Evolutionary conservation across 2,797 vertebrate species (phyloP), one percentile per base, ranked within the genome.

Genomic region (Labroides dimidiatus): DNA sequence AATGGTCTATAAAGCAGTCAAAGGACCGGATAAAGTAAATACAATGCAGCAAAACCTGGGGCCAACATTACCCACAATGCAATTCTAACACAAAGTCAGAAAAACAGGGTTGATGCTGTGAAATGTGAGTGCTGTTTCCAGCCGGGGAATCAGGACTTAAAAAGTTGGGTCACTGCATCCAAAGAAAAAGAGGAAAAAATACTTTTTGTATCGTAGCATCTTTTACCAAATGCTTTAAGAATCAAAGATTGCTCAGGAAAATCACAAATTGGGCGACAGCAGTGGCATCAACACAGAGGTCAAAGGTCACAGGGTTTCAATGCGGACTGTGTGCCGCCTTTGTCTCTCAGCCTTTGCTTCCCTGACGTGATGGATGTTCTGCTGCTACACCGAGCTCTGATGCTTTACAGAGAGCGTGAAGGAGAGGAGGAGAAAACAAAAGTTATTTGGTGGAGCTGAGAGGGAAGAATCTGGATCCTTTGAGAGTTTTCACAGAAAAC

Each of bases 311-410:
- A 0, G 24, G 11, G 10, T 15, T 42, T 64, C 72, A 79, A 69
- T 69, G 19, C 48, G 7, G 55, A 50, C 53, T 57, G 48, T 64
- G 64, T 56, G 51, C 62, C 6, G 54, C 69, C 68, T 78, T 84
- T 80, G 69, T 81, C n/a, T 45, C 13, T 7, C 4, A 10, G 69
- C 64, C 64, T 74, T 78, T 64, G 10, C 47, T 3, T 48, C 39
- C 13, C 39, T 55, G 82, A 78, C 63, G 9, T 77, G 85, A 82
- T 58, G 39, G 69, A 79, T 84, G 80, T 75, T 57, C 60, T 72
- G n/a, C 13, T 9, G 30, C 64, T 14, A 16, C 60, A 69, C 14
- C 63, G 14, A 47, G 23, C 42, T 66, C 50, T 2, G 52, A 58
- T 27, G 15, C 63, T 57, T 36, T 64, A 59, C 39, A 67, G 30